phyloP scores from a whole-genome alignment of 2,797 vertebrate genomes.

The Pachyuromys duprasi region DNA sequence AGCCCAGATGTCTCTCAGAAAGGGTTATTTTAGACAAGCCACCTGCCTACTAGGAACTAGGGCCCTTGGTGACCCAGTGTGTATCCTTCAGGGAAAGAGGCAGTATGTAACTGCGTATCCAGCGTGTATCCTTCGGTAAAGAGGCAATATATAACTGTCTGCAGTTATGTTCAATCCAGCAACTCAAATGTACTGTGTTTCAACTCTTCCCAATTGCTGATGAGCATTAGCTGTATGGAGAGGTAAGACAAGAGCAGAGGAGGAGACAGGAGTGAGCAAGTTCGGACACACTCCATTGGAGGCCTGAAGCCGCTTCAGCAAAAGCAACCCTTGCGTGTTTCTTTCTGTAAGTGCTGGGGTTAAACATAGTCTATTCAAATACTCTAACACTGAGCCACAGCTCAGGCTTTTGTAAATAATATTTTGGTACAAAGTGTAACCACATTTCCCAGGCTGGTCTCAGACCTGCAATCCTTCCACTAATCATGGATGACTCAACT shows the following conservation, averaged over 20 bases:
- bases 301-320: neutral
- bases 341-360: neutral
- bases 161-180: neutral
- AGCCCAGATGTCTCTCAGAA: neutral
- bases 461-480: neutral
- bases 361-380: neutral
- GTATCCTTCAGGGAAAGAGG: neutral
- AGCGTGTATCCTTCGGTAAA: no score
- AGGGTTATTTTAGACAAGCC: neutral
- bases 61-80: no score
- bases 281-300: rapidly evolving
- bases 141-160: neutral
- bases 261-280: neutral
- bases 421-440: neutral
- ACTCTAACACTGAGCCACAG: neutral
- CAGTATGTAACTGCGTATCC: neutral
- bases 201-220: neutral
- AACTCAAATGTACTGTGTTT: neutral
- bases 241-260: neutral
- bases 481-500: neutral
- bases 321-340: neutral
- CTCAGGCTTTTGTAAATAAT: neutral
- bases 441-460: neutral
- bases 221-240: neutral
- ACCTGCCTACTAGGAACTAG: no score